Evolutionary conservation across 2,797 vertebrate genomes (phyloP), one percentile per base, ranked within the genome.

Genomic region (Nyctalus aviator): DNA sequence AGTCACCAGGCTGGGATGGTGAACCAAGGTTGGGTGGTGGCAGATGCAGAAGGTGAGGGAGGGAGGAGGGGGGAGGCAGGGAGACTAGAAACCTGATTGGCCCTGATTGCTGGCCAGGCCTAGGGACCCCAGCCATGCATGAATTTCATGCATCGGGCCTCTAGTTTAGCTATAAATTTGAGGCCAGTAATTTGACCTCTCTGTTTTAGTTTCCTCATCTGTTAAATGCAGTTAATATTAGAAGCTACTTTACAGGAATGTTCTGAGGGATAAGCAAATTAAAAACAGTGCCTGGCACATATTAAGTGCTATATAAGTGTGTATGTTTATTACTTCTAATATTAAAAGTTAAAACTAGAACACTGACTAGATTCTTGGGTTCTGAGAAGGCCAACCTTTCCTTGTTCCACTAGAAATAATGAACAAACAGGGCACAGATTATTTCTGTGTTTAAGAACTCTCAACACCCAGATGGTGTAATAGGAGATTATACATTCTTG

Each of bases 151-250:
- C 53, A 55, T 20, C 8, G 53, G 21, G 21, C 21, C 21, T 55
- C 53, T 23, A 55, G 53, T 55, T 55, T 71, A 21, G 12, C 30
- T 76, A 13, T 71, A 79, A 41, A 73, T 95, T 77, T 83, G 48
- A 23, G 53, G 25, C 21, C 82, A n/a, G 12, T 59, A 73, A 90
- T 73, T 94, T 59, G 30, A 50, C 4, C 2, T 57, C 11, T 81
- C 88, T 84, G 46, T 91, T 95, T 93, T 30, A 62, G 35, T 84
- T 89, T 88, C 48, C 50, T 93, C 53, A 71, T 90, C 46, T 94
- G 35, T 84, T 78, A 93, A 88, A 83, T 83, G n/a, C 84, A 85
- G 11, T 62, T 91, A 91, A 68, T 88, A 37, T 87, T 91, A 90
- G n/a, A 78, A 66, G 21, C 75, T 68, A 27, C 48, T 8, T 91